phyloP scores from a whole-genome alignment of 2,113 vertebrate genomes.

The Chamaetylas fuelleborni region DNA sequence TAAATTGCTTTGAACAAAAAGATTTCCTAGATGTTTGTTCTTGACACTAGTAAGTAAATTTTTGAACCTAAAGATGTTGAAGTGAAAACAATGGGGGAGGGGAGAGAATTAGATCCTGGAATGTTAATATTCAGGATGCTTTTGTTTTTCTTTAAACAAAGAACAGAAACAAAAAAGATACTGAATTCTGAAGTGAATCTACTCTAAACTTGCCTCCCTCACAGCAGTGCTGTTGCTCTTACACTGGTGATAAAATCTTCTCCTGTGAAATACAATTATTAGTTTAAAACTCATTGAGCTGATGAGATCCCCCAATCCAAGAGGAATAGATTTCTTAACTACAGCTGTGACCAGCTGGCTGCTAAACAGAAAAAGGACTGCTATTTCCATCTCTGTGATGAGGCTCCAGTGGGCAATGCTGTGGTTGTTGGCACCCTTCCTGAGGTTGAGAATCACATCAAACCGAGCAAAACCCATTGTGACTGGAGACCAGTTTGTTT shows the following conservation, averaged over 20 bases:
- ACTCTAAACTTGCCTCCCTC: not conserved
- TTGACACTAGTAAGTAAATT: not conserved
- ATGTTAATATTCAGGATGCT: not conserved
- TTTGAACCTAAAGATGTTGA: not conserved
- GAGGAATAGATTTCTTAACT: not conserved
- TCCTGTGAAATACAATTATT: not conserved
- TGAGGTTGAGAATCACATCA: not conserved
- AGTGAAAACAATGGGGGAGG: not conserved
- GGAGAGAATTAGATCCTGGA: not conserved
- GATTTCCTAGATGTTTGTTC: not conserved
- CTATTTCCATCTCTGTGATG: not conserved
- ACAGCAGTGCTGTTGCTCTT: not conserved
- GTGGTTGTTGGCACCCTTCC: not conserved
- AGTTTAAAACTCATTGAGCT: not conserved
- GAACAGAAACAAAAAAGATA: not conserved
- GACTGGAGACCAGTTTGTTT: not conserved
- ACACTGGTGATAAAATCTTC: not conserved
- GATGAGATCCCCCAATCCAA: not conserved
- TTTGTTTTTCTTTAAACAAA: not conserved
- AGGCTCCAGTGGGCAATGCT: not conserved
- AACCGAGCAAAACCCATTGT: not conserved
- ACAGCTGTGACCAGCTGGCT: not conserved
- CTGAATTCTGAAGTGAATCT: not conserved
- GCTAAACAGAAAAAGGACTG: not conserved
- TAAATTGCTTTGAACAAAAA: not conserved